Percentiles rank a stretch among this genome's conserved stretches.
Conservation (phyloP, 2,797 vertebrate species). For the Coranthus polyacanthus region DNA sequence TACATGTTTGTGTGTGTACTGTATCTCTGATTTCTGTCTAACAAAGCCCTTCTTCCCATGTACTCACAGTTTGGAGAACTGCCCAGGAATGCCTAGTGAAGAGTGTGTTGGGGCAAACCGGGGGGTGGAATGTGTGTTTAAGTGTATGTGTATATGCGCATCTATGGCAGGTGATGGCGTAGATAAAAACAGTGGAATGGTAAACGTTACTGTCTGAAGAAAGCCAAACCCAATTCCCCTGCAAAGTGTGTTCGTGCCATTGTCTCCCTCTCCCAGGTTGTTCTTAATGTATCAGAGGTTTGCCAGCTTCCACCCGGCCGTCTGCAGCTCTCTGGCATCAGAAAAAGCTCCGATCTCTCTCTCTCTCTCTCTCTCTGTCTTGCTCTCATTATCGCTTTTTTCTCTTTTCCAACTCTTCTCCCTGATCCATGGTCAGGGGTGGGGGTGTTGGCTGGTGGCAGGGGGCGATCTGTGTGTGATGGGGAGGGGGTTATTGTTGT, state of each 20-base stretch:
- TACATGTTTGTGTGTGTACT: slow-evolving; percentile 44
- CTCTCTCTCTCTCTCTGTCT: slow-evolving; percentile 65
- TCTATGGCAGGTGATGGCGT: slow-evolving; percentile 62
- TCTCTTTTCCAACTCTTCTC: slow-evolving; percentile 61
- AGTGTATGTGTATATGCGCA: slow-evolving; percentile 19
- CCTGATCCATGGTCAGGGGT: slow-evolving; percentile 56
- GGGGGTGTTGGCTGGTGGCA: slow-evolving; percentile 43
- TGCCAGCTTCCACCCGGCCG: slow-evolving; percentile 69
- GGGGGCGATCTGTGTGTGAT: slow-evolving; percentile 63
- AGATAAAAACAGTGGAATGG: slow-evolving; percentile 49
- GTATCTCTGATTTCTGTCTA: slow-evolving; percentile 66
- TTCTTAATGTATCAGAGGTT: slow-evolving; percentile 49
- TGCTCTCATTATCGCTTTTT: slow-evolving; percentile 72
- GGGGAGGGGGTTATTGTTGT: slow-evolving; percentile 73
- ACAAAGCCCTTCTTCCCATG: slow-evolving; percentile 71
- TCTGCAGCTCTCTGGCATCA: slow-evolving; percentile 67
- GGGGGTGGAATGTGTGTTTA: slow-evolving; percentile 35
- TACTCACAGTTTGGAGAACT: slow-evolving; percentile 72
- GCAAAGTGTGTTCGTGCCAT: slow-evolving; percentile 42
- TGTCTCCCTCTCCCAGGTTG: slow-evolving; percentile 74
- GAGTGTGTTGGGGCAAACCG: slow-evolving; percentile 58
- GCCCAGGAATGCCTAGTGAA: slow-evolving; percentile 73
- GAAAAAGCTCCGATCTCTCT: slow-evolving; percentile 53
- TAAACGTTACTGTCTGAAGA: slow-evolving; percentile 55
- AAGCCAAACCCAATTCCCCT: slow-evolving; percentile 67